Base-by-base conservation (phyloP, 53 echinoderm and acorn worm genomes). In the Hippasteria phrygiana region DNA sequence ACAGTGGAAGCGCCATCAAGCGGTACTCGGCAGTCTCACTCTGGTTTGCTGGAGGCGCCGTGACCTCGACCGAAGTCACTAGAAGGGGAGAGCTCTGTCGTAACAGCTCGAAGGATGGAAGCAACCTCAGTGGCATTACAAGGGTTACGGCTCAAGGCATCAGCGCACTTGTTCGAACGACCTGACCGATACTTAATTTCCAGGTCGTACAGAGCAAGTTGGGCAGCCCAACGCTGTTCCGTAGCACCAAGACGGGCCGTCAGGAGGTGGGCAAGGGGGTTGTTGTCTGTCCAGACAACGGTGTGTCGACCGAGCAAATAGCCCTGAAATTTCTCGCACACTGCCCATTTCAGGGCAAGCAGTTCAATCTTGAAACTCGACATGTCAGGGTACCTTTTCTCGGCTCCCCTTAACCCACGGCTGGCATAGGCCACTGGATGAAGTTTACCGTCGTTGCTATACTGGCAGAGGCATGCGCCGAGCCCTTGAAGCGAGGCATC, bases 301-400 rank as follows among this genome's bases (percentile, higher is more conserved):
- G 55, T 55, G 27, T 62, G 73, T 3, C 59, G 56, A 0, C 93
- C 90, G 5, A 70, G 39, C 3, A 90, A 45, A 56, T 93, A 93
- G 0, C 73, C 62, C 5, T 75, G 45, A 62, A 90, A 93, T 46
- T 93, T 93, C 24, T 88, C 93, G 5, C 45, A 56, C 0, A 90
- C 82, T 0, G 88, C 90, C 93, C 90, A 93, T 46, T 93, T 93
- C 0, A 93, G 55, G 8, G 51, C 93, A 5, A 90, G 55, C 26
- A 87, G 73, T 42, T 93, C 88, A 0, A 93, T 1, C 43, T 93
- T 90, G 56, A 93, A 93, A 27, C 93, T 93, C 1, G 90, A 90
- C 11, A 88, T 35, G 35, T 90, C 82, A 6, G 75, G 39, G 38
- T 93, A 90, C 13, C 43, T 65, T 56, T 80, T 71, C 36, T 90